Conservation (phyloP, 2,888 invertebrate genomes). For the Ormyrus nitidulus region DNA sequence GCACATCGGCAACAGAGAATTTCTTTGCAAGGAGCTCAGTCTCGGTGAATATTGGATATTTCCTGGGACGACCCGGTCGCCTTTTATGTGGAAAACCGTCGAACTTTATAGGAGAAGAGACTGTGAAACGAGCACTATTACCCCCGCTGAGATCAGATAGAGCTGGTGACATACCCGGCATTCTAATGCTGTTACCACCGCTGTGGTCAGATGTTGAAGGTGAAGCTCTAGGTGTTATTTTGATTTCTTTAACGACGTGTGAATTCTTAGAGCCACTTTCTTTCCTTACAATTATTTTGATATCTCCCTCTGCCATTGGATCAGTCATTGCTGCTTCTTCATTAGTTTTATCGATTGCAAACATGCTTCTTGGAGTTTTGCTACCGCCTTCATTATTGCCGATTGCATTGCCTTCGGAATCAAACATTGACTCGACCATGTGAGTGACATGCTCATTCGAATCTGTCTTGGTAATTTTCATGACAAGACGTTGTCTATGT, state of each 20-base stretch:
- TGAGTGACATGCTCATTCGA: conserved; percentile 47
- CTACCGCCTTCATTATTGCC: neutral
- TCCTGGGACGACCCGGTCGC: conserved; percentile 40
- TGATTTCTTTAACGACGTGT: conserved; percentile 53
- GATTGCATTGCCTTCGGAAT: too few species aligned
- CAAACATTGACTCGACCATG: conserved; percentile 25
- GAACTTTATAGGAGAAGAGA: conserved; percentile 6
- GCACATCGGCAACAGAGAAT: neutral
- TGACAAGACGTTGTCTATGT: conserved; percentile 49
- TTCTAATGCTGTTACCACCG: neutral
- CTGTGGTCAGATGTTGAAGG: neutral
- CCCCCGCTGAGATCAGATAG: conserved; percentile 32
- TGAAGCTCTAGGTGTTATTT: conserved; percentile 47
- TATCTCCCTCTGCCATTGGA: conserved; percentile 47
- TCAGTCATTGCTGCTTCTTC: neutral
- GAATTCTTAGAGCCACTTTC: conserved; percentile 41
- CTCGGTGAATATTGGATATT: conserved; percentile 51
- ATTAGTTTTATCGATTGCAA: neutral
- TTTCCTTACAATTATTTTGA: conserved; percentile 53
- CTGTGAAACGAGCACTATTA: conserved; percentile 4
- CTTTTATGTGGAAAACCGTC: conserved; percentile 5
- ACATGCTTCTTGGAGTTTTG: too few species aligned
- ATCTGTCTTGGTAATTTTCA: conserved; percentile 53
- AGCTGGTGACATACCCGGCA: conserved; percentile 15
- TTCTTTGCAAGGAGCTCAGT: conserved; percentile 37